Conservation (phyloP, 2,888 invertebrate species). For the Spisula subtruncata region DNA sequence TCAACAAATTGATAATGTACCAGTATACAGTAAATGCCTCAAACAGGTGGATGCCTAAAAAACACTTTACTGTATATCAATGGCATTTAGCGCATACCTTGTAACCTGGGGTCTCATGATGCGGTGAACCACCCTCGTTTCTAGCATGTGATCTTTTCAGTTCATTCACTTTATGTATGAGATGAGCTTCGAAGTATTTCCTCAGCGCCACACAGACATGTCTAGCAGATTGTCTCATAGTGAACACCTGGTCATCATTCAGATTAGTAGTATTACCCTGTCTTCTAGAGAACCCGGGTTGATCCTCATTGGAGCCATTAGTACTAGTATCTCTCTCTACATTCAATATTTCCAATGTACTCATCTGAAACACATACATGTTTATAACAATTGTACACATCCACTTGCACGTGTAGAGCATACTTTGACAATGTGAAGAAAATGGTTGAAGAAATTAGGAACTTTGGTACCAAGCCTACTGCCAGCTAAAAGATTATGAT, state of each 20-base stretch:
- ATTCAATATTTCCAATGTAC: slow-evolving; percentile 95
- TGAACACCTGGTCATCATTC: slow-evolving; percentile 96
- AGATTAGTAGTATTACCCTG: slow-evolving; percentile 80
- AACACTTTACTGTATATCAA: no score
- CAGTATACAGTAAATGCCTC: no score
- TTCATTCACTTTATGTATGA: slow-evolving; percentile 93
- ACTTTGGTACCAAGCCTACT: no score
- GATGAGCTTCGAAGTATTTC: slow-evolving; percentile 96
- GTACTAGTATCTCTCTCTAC: slow-evolving; percentile 88
- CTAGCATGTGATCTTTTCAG: slow-evolving; percentile 88
- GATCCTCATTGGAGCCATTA: no score
- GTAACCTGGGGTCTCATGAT: slow-evolving; percentile 88
- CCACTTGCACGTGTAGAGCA: no score
- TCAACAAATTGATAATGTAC: no score
- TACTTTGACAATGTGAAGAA: not conserved
- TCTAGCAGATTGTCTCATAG: slow-evolving; percentile 95
- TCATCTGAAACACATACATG: slow-evolving; percentile 88
- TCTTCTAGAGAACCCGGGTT: no score
- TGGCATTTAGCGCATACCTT: slow-evolving; percentile 85
- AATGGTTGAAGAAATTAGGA: no score
- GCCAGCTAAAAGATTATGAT: no score
- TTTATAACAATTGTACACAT: not conserved
- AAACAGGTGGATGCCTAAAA: no score
- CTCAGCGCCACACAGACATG: slow-evolving; percentile 96
- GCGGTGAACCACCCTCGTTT: slow-evolving; percentile 89